Base-by-base conservation (phyloP, 2,113 vertebrate species). In the Sylvilagus bachmani region DNA sequence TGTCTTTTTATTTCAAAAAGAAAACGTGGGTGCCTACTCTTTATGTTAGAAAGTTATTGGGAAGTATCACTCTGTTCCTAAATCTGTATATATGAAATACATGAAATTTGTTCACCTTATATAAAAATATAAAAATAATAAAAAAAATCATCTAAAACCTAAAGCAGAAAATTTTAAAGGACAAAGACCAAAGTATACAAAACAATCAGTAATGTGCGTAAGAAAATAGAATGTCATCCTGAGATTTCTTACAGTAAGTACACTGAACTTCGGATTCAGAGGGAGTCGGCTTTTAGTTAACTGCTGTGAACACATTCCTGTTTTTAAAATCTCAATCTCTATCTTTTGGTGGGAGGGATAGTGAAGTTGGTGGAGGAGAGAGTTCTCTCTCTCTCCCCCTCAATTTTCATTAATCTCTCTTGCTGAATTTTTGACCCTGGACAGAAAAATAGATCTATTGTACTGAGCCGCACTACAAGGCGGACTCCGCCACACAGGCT, bases 391-490 rank as follows among this genome's bases (percentile, higher is more conserved):
- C 33, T 44, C 36, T 11, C 58, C 38, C 14, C 33, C 69, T 33
- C 69, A 44, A 36, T 69, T 97, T 96, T 95, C 96, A 96, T 95
- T 96, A 95, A 95, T 96, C 94, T 97, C 27, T 96, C 79, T 94
- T 90, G 69, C 90, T 96, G 96, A 95, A 95, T 90, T 94, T 97
- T 96, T 97, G 95, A 97, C 95, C 96, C 82, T 81, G 74, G 86
- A 55, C 86, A 93, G 95, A 83, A 91, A 96, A 96, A 96, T 87
- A 89, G 89, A 78, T 69, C 69, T 71, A 93, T 96, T 96, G 93
- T 96, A 36, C 21, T 2, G 13, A 69, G 62, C 36, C 31, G 24
- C 69, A 55, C 24, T 53, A 38, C 51, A 79, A 79, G 88, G n/a
- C 74, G 25, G 36, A 36, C 78, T 94, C 67, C 74, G 79, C 92